Conservation (phyloP, 2,113 vertebrate species). For the Ctenodactylus gundi region DNA sequence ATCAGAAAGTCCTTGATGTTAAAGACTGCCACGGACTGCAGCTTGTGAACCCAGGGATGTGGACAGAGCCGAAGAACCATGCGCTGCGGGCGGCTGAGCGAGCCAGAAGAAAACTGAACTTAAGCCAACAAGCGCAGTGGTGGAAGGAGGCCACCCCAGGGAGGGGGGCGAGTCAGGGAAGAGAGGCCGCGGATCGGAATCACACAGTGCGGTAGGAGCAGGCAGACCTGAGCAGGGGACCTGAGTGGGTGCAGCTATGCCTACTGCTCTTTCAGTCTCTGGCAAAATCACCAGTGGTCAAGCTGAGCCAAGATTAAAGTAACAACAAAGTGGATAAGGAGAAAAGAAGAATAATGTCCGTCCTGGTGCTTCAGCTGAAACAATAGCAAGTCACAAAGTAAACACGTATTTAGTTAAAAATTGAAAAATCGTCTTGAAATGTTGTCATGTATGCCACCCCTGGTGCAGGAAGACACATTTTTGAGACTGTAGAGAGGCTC, state of each 20-base stretch:
- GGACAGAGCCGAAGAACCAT: constrained; percentile 81
- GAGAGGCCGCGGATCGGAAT: not conserved
- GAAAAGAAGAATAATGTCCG: constrained; percentile 40
- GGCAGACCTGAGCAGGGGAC: not conserved
- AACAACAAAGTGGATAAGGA: constrained; percentile 27
- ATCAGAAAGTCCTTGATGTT: constrained; percentile 59
- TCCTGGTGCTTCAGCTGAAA: not conserved
- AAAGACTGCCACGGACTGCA: constrained; percentile 63
- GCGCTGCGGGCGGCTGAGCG: constrained; percentile 79
- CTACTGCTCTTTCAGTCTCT: not conserved
- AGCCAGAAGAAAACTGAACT: constrained; percentile 81
- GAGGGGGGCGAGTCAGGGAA: no score
- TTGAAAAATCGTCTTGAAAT: not conserved
- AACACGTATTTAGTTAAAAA: no score
- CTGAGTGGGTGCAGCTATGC: not conserved
- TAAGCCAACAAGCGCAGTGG: constrained; percentile 78
- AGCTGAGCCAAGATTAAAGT: constrained; percentile 22
- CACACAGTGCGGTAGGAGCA: not conserved
- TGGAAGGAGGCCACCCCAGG: no score
- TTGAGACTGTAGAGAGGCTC: not conserved
- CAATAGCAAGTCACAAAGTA: not conserved
- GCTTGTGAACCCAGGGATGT: constrained; percentile 74
- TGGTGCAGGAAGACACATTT: not conserved
- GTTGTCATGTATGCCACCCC: not conserved
- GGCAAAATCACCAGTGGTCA: not conserved